phyloP scores from a whole-genome alignment of 1,140 invertebrate species.

The Tetramorium simillimum region DNA sequence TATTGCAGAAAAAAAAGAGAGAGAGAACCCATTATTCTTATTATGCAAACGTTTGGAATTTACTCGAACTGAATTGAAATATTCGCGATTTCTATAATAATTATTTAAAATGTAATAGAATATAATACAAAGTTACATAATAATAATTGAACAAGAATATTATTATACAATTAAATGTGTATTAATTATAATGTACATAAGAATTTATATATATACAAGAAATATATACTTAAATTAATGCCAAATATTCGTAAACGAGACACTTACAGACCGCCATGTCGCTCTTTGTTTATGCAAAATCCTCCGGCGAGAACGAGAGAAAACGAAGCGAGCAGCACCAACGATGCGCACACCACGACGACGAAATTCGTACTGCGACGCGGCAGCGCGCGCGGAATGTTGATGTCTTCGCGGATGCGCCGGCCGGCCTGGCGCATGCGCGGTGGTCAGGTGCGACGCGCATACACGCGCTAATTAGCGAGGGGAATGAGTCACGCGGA shows the following conservation, averaged over 20 bases:
- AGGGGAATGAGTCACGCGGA: conserved; percentile 54
- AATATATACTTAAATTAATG: not conserved
- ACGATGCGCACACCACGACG: not conserved
- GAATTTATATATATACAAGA: not conserved
- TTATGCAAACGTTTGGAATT: not conserved
- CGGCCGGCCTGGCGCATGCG: not conserved
- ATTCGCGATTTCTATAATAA: not conserved
- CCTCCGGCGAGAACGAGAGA: not conserved
- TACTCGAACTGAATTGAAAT: not conserved
- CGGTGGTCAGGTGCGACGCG: not conserved
- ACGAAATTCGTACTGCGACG: conserved; percentile 58
- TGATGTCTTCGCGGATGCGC: conserved; percentile 4
- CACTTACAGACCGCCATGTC: conserved; percentile 69
- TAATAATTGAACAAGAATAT: not conserved
- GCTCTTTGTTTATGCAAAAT: not conserved
- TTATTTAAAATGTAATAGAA: not conserved
- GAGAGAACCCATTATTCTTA: not conserved
- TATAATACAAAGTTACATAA: not conserved
- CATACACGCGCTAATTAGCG: conserved; percentile 17
- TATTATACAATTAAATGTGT: not conserved
- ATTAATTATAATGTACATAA: not conserved
- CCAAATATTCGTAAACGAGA: not conserved
- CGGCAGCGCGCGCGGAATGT: not conserved
- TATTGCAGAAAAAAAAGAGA: not conserved
- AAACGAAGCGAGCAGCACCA: not conserved